phyloP scores from a whole-genome alignment of 1,140 invertebrate species.

The Hylyphantes graminicola region DNA sequence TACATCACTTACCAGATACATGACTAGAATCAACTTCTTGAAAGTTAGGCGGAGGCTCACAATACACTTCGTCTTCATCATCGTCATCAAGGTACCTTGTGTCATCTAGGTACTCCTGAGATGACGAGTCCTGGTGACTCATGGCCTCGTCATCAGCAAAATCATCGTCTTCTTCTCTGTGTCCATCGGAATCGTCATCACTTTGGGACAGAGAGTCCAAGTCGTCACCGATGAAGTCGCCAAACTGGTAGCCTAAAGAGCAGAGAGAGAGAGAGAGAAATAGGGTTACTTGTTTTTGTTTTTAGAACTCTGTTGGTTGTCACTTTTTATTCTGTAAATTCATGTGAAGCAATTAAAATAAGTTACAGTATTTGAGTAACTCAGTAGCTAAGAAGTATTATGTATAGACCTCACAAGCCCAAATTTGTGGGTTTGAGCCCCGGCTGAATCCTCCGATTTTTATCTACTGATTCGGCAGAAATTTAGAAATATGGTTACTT shows the following conservation, averaged over 20 bases:
- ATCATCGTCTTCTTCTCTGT: conserved; percentile 73
- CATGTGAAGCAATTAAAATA: too few species aligned
- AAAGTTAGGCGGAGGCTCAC: conserved; percentile 58
- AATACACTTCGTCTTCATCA: conserved; percentile 61
- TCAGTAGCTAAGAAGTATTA: too few species aligned
- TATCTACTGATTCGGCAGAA: too few species aligned
- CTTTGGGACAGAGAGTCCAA: conserved; percentile 68
- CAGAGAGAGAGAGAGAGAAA: neutral
- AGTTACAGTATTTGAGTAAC: too few species aligned
- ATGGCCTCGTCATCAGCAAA: conserved; percentile 77
- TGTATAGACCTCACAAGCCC: too few species aligned
- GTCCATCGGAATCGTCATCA: conserved; percentile 77
- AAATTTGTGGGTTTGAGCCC: too few species aligned
- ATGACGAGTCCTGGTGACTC: conserved; percentile 73
- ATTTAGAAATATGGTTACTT: too few species aligned
- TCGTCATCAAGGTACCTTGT: conserved; percentile 66
- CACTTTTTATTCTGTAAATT: neutral
- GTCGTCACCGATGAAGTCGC: conserved; percentile 67
- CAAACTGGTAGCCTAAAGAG: conserved; percentile 75
- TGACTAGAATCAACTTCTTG: conserved; percentile 55
- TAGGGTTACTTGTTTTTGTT: neutral
- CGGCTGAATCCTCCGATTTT: too few species aligned
- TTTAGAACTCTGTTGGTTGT: neutral
- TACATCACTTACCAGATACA: conserved; percentile 33
- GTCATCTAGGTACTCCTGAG: conserved; percentile 70